Base-by-base conservation (phyloP, 2,113 vertebrate genomes). In the Caranx ignobilis region DNA sequence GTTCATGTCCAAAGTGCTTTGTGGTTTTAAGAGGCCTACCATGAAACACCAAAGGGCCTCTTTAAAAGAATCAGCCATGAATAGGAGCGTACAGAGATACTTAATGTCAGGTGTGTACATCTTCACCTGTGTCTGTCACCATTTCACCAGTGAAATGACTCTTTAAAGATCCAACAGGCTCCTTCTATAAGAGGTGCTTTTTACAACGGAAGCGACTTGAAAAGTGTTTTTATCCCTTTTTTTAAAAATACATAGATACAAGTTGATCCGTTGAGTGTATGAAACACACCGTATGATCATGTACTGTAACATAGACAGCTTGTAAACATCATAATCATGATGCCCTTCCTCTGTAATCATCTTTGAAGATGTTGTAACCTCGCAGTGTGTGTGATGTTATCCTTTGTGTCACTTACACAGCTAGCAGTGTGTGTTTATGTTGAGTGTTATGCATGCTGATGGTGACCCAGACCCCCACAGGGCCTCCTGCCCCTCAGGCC, bases 401-500 rank as follows among this genome's bases (percentile, higher is more conserved):
- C 45, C 15, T 32, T 45, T 26, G 5, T 76, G 82, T 75, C 76
- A 76, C 78, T 71, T 81, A 41, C 50, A 68, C 62, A 6, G 80
- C 54, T 37, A 81, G 73, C 79, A 54, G 77, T 82, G 85, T 89
- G 87, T 78, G 80, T 90, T 88, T 87, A 69, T 66, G 81, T 86
- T 89, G 91, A 92, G 87, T 41, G 73, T 91, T 82, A 92, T 92
- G 85, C 85, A 80, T 91, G 90, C 86, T 92, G 93, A 94, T 90
- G 83, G 86, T 82, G 92, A 88, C 90, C 89, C 83, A 52, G 85
- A 82, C 89, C 85, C 90, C 92, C 76, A 56, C 71, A 19, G 89
- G 70, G 83, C 64, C 74, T 43, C 71, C 79, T 71, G 19, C 79
- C 72, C 89, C 84, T 85, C 64, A 65, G 82, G 76, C 71, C 73